These are phyloP conservation scores for Sisor rabdophorus DNA, from an alignment of 2,113 vertebrate genomes.

Conservation along the genomic window DNA sequence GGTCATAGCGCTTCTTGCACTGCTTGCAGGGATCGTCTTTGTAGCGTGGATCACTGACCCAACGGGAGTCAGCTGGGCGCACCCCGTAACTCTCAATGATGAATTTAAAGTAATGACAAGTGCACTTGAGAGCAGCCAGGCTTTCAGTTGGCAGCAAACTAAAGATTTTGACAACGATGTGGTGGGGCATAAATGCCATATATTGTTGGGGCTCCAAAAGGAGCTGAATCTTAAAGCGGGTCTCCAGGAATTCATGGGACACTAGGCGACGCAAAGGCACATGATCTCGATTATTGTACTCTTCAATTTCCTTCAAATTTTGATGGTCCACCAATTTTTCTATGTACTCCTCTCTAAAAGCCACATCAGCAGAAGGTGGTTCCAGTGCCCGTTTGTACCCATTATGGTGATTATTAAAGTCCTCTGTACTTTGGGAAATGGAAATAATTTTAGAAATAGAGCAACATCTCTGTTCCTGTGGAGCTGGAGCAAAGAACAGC, in stretches of 20 bases:
- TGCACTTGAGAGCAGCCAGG: constrained; percentile 89
- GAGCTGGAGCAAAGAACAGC: constrained; percentile 73
- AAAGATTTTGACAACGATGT: constrained; percentile 87
- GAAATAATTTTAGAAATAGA: constrained; percentile 10
- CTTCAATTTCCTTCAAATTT: neutral
- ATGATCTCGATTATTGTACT: constrained; percentile 51
- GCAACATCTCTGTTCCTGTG: constrained; percentile 18
- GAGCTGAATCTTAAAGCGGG: constrained; percentile 86
- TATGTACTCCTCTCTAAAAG: constrained; percentile 37
- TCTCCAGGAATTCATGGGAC: constrained; percentile 84
- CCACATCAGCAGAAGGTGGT: neutral
- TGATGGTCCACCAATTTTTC: neutral
- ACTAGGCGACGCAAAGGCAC: constrained; percentile 69
- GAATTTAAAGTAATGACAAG: constrained; percentile 86
- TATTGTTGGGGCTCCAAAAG: constrained; percentile 89
- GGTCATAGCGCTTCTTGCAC: constrained; percentile 85
- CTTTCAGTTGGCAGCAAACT: constrained; percentile 81
- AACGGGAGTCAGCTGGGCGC: constrained; percentile 86
- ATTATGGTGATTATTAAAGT: neutral
- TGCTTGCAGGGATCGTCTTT: constrained; percentile 94
- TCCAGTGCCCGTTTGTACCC: neutral
- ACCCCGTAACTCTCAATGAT: constrained; percentile 88
- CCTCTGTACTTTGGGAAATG: constrained; percentile 15
- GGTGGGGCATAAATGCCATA: constrained; percentile 85
- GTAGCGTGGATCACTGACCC: constrained; percentile 93